phyloP scores from a whole-genome alignment of 2,888 invertebrate species.

The Proisotoma minuta region DNA sequence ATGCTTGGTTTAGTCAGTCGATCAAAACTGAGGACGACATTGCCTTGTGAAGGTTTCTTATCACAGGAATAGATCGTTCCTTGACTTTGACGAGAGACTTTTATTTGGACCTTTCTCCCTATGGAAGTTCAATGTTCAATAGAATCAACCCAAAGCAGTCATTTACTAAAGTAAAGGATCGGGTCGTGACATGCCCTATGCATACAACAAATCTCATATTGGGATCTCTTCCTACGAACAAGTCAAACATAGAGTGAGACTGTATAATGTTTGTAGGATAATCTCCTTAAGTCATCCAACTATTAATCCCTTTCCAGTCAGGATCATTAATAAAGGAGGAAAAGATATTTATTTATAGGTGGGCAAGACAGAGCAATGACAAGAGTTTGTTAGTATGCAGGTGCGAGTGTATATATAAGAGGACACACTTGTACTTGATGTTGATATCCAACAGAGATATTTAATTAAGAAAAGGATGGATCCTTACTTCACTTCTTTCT shows the following conservation, averaged over 20 bases:
- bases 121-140: conserved; percentile 12
- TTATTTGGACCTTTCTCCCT: conserved; percentile 10
- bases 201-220: conserved; percentile 6
- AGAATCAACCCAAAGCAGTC: conserved; percentile 8
- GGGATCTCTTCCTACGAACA: conserved; percentile 3
- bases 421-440: conserved; percentile 46
- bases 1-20: conserved; percentile 36
- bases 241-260: too few relatives aligned
- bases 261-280: too few relatives aligned
- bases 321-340: conserved; percentile 45
- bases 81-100: neutral
- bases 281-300: neutral
- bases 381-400: conserved; percentile 44
- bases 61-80: conserved; percentile 25
- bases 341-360: conserved; percentile 39
- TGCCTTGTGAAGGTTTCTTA: conserved; percentile 29
- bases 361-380: conserved; percentile 38
- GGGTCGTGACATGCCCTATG: conserved; percentile 42
- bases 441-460: conserved; percentile 46
- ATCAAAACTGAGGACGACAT: conserved; percentile 33
- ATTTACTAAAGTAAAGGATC: conserved; percentile 7
- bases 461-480: conserved; percentile 47
- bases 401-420: conserved; percentile 38
- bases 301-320: conserved; percentile 44
- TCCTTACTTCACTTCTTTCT: conserved; percentile 25